phyloP scores from a whole-genome alignment of 2,797 vertebrate genomes.

The Notoglanidium macrostoma region DNA sequence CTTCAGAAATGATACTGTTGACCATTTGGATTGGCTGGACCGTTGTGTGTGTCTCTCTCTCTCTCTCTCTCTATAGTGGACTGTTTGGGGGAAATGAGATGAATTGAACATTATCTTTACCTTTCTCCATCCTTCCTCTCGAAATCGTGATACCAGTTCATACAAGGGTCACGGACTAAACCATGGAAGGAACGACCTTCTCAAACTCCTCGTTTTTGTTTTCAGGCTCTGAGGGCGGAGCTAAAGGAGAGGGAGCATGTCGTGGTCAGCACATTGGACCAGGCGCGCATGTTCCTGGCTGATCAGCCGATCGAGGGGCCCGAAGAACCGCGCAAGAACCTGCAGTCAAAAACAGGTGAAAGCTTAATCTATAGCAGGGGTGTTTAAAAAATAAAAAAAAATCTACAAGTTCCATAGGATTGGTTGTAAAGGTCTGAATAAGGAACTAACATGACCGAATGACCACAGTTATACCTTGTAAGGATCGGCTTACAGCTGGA shows the following conservation, averaged over 20 bases:
- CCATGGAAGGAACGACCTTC: neutral
- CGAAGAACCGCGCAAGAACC: slow-evolving; percentile 88
- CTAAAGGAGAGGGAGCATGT: slow-evolving; percentile 89
- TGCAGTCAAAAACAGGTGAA: slow-evolving; percentile 88
- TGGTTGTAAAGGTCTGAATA: neutral
- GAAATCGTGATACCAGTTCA: neutral
- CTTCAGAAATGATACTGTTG: slow-evolving; percentile 7
- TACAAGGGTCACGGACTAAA: neutral
- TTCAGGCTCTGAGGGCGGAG: slow-evolving; percentile 83
- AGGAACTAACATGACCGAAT: neutral
- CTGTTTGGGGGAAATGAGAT: neutral
- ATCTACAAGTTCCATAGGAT: neutral
- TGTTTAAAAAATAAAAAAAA: neutral
- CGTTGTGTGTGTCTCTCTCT: neutral
- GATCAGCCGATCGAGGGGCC: slow-evolving; percentile 97
- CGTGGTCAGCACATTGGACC: slow-evolving; percentile 87
- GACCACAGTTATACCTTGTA: neutral
- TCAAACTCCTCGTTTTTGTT: slow-evolving; percentile 22
- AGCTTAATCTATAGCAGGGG: neutral
- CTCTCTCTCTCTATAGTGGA: neutral
- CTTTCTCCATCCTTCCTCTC: slow-evolving; percentile 2
- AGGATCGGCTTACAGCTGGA: neutral
- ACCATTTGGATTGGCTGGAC: neutral
- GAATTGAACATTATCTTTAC: neutral
- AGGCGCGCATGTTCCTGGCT: slow-evolving; percentile 90